Base-by-base conservation (phyloP, 2,113 vertebrate genomes). In the Thomomys bottae region DNA sequence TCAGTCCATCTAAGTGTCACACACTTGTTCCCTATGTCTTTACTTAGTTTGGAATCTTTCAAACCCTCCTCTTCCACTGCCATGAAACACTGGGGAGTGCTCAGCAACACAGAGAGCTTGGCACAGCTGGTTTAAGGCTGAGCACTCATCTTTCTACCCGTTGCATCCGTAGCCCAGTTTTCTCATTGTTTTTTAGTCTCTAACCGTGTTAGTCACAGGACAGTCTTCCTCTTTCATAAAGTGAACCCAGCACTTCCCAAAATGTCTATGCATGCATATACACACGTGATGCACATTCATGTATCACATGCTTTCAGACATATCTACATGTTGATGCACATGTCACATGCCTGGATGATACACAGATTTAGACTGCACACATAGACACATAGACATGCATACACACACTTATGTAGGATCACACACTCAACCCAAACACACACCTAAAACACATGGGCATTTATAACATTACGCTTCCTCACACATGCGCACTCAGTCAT, bases 211-310 rank as follows among this genome's bases (percentile, higher is more conserved):
- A 32, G 2, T 86, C 79, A 73, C 30, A 38, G 42, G 54, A 42
- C 15, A 2, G 34, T 72, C 23, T 93, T 94, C 78, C 66, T 88
- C 57, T 90, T 94, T 92, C 76, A 76, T 2, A 20, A 5, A 26
- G 24, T 64, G 86, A 71, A 15, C 4, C 15, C 20, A 30, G 2
- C 36, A 20, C 5, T 86, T 73, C 24, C 63, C 15, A 20, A 18
- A 3, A 4, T 17, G 11, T 7, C 72, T 28, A 2, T 8, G 34
- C 2, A 8, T 9, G 6, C 2, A 26, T 30, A 10, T 34, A 38
- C 15, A 32, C 5, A 54, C 3, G 49, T 54, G 14, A 10, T 2
- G n/a, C 4, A 75, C 3, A 40, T n/a, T 66, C 36, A 67, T 8
- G 7, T 18, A 59, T 49, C 49, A 61, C 28, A 76, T 18, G 20